These are phyloP conservation scores for Lordiphosa clarofinis DNA, from an alignment of 1,140 invertebrate species.

Conservation along the genomic window DNA sequence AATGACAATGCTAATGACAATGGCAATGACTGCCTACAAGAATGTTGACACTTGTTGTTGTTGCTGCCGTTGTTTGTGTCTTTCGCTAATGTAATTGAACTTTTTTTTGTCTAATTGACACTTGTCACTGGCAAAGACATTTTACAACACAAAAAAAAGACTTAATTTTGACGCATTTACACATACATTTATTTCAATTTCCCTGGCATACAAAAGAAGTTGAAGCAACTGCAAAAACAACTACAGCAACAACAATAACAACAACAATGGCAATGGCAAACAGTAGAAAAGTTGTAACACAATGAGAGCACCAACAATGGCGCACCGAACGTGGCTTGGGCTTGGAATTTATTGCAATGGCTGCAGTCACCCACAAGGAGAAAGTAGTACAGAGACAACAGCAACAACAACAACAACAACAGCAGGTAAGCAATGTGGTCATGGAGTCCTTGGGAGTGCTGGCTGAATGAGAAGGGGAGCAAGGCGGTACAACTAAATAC, in stretches of 20 bases:
- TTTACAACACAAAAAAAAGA: slow-evolving; percentile 43
- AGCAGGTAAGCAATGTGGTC: slow-evolving; percentile 4
- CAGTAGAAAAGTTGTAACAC: slow-evolving; percentile 44
- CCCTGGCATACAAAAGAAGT: slow-evolving; percentile 52
- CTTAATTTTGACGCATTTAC: slow-evolving; percentile 79
- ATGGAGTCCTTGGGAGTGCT: slow-evolving; percentile 6
- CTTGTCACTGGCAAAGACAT: slow-evolving; percentile 74
- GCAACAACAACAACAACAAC: neutral
- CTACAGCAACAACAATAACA: slow-evolving; percentile 14
- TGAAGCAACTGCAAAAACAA: slow-evolving; percentile 19
- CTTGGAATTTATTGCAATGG: slow-evolving; percentile 48
- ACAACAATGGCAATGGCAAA: slow-evolving; percentile 25
- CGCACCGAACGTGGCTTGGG: slow-evolving; percentile 34
- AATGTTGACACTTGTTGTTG: too few species aligned
- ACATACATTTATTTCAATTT: slow-evolving; percentile 79
- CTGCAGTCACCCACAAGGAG: neutral
- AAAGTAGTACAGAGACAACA: slow-evolving; percentile 8
- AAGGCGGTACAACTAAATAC: slow-evolving; percentile 58
- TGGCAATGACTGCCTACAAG: slow-evolving; percentile 3
- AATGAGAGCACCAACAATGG: slow-evolving; percentile 54
- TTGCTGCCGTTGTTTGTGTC: too few species aligned
- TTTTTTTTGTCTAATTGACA: slow-evolving; percentile 72
- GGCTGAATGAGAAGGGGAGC: slow-evolving; percentile 5
- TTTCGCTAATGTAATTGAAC: slow-evolving; percentile 65
- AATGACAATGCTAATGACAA: slow-evolving; percentile 36